phyloP scores from a whole-genome alignment of 2,113 vertebrate genomes.

The Himantopus leucocephalus region DNA sequence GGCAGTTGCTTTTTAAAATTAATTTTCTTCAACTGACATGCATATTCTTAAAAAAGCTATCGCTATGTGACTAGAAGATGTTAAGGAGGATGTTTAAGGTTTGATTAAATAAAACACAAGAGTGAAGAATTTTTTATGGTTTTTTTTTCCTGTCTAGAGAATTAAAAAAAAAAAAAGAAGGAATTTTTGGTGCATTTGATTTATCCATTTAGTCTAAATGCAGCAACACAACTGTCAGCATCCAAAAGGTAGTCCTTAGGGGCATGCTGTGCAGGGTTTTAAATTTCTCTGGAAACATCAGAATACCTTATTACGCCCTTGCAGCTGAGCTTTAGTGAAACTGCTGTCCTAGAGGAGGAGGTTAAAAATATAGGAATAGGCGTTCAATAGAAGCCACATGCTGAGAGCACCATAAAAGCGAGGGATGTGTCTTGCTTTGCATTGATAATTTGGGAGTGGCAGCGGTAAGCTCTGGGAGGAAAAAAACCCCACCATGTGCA shows the following conservation, averaged over 20 bases:
- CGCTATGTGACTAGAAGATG: rapidly evolving
- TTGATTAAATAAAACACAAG: background rate
- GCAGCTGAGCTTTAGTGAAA: background rate
- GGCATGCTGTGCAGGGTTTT: background rate
- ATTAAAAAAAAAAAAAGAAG: background rate
- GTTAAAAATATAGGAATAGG: background rate
- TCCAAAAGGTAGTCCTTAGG: background rate
- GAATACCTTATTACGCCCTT: background rate
- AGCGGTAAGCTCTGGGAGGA: background rate
- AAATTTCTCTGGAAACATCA: background rate
- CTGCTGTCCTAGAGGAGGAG: background rate
- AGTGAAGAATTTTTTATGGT: background rate
- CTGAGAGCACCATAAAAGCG: background rate
- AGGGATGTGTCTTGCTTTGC: background rate
- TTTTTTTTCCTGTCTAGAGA: background rate
- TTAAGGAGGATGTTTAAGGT: background rate
- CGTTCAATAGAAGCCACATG: background rate
- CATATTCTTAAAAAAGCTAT: background rate
- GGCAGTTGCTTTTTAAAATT: background rate
- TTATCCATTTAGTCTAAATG: background rate
- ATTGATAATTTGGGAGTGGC: background rate
- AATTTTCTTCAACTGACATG: background rate
- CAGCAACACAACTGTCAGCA: background rate
- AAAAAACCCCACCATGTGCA: background rate
- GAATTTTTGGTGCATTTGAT: background rate